Conservation (phyloP, 2,113 vertebrate genomes). For the Stigmatopora argus region DNA sequence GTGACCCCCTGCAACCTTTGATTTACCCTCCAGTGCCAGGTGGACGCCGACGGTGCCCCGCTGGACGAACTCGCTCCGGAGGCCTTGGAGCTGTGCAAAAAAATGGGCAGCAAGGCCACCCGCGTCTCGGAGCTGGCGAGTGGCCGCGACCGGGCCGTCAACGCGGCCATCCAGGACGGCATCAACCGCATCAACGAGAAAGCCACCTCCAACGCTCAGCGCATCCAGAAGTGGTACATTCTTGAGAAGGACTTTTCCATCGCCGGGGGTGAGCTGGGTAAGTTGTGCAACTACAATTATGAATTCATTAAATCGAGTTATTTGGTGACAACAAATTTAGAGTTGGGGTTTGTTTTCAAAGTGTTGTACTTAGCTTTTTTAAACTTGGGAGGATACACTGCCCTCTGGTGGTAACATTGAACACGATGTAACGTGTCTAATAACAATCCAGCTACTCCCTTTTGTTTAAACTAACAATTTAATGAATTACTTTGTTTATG, state of each 20-base stretch:
- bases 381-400: too few species aligned
- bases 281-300: conserved; percentile 35
- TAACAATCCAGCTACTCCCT: too few species aligned
- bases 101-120: conserved; percentile 75
- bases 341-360: too few species aligned
- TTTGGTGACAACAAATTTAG: too few species aligned
- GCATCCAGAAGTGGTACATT: conserved; percentile 83
- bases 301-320: too few species aligned
- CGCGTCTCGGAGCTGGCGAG: conserved; percentile 73
- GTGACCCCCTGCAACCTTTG: background rate
- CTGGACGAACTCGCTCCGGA: conserved; percentile 75
- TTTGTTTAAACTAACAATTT: too few species aligned
- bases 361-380: too few species aligned
- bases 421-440: too few species aligned
- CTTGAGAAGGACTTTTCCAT: conserved; percentile 85
- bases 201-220: conserved; percentile 79
- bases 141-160: conserved; percentile 66
- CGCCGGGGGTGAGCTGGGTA: conserved; percentile 81
- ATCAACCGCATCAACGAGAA: conserved; percentile 74
- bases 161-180: conserved; percentile 78
- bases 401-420: too few species aligned
- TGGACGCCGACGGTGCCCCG: conserved; percentile 65
- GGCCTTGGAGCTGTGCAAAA: conserved; percentile 70
- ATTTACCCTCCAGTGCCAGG: conserved; percentile 64
- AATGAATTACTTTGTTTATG: too few species aligned